Percentiles rank a stretch among this genome's conserved stretches.
Evolutionary conservation across 2,113 vertebrate species (phyloP).

Genomic region (Bujurquina vittata): DNA sequence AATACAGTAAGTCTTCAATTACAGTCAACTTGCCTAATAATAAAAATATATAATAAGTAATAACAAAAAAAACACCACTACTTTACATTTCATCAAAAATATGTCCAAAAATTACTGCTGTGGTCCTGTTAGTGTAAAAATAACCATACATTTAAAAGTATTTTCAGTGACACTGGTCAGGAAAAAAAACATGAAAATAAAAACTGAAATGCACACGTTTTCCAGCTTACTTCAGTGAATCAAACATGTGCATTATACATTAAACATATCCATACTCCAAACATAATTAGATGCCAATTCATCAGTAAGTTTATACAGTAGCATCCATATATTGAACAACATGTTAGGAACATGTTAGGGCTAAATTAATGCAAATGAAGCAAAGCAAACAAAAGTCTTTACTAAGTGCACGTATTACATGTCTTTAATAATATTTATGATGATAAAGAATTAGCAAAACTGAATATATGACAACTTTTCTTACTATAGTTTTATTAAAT

Average conservation of each 20-base stretch:
- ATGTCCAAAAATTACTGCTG: neutral
- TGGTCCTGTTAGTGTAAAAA: neutral
- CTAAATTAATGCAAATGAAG: neutral
- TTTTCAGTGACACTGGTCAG: no score
- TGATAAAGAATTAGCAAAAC: neutral
- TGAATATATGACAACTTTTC: no score
- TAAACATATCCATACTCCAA: neutral
- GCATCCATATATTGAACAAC: neutral
- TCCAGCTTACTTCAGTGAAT: neutral
- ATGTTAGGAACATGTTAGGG: neutral
- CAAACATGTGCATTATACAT: neutral
- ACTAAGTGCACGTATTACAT: neutral
- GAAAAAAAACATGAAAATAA: neutral
- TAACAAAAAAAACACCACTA: neutral
- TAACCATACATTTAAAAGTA: no score
- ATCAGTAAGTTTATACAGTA: neutral
- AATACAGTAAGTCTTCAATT: neutral
- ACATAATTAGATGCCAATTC: neutral
- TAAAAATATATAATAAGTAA: neutral
- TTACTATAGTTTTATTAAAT: no score
- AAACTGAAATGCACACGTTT: neutral
- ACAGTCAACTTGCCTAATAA: neutral
- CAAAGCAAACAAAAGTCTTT: neutral
- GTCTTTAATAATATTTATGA: neutral
- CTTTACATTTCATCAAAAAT: neutral